These are phyloP conservation scores for Toxotes chatareus DNA, from an alignment of 2,113 vertebrate genomes.

Conservation along the genomic window DNA sequence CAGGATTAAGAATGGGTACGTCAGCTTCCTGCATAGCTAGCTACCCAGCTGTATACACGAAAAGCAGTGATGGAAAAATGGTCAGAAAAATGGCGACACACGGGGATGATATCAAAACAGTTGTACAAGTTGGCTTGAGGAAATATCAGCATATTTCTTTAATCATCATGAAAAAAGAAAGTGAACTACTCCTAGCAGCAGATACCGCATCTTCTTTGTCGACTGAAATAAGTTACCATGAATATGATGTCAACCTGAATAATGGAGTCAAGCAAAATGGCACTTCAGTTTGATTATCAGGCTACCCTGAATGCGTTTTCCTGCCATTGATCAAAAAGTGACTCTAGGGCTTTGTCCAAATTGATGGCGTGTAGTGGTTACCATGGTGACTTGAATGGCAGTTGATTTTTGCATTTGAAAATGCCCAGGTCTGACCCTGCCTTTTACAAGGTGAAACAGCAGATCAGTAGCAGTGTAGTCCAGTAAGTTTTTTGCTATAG, in stretches of 20 bases:
- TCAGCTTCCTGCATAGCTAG: background rate
- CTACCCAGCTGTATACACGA: background rate
- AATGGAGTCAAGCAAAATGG: conserved; percentile 4
- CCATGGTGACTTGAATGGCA: background rate
- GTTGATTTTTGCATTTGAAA: background rate
- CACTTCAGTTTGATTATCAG: background rate
- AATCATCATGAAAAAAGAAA: background rate
- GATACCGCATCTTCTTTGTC: background rate
- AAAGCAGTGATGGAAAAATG: background rate
- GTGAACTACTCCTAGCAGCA: background rate
- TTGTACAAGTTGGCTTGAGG: background rate
- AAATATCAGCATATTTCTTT: background rate
- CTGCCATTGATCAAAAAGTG: conserved; percentile 19
- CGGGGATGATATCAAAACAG: background rate
- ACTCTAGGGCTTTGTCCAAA: background rate
- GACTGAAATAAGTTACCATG: background rate
- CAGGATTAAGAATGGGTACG: background rate
- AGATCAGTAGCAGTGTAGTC: background rate
- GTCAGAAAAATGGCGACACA: background rate
- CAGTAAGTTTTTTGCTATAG: background rate
- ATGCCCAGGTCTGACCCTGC: background rate
- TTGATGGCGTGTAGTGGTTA: conserved; percentile 1
- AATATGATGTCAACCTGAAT: background rate
- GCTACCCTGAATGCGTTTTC: background rate
- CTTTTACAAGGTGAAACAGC: background rate